Evolutionary conservation across 2,888 invertebrate species (phyloP), one percentile per base, ranked within the genome.

Genomic region (Merodon equestris): DNA sequence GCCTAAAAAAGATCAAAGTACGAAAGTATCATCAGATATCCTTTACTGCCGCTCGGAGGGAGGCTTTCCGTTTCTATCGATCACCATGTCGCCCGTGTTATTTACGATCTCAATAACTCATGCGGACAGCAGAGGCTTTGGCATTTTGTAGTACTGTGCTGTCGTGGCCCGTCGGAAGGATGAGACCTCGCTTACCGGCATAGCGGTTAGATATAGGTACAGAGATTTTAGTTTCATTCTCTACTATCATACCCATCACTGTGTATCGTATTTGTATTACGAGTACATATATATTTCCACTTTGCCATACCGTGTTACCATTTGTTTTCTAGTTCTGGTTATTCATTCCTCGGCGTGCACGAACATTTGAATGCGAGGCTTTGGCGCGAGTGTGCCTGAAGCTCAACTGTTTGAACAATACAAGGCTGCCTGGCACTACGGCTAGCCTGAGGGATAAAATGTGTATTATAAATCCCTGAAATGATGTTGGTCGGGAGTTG

Each of bases 21-120:
- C 10, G 15, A 42, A 19, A 50, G 13, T 27, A n/a, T 38, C 56
- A 56, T 53, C 45, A 44, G 53, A 12, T 10, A 47, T 34, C 45
- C 51, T 51, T 61, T 60, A 0, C 5, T 45, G 9, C 19, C 10
- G 3, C 45, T 27, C 44, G 14, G 40, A 57, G 45, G 40, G 18
- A 42, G 5, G 13, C 40, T 40, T n/a, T 40, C 10, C 19, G 1
- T 70, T 58, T 53, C 70, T 75, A 64, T 75, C 57, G 57, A 51
- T 68, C 57, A 58, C 47, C 42, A 68, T 75, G 63, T 58, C 70
- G 48, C 58, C 60, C 12, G 56, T 61, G 56, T 72, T 77, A 77
- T 77, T 77, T 67, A 77, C 51, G 76, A 72, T 67, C 66, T 60
- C 66, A 67, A 77, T 77, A 72, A 72, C 56, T 77, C 66, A 66